Base-by-base conservation (phyloP, 2,797 vertebrate species). In the Siniperca obscura region DNA sequence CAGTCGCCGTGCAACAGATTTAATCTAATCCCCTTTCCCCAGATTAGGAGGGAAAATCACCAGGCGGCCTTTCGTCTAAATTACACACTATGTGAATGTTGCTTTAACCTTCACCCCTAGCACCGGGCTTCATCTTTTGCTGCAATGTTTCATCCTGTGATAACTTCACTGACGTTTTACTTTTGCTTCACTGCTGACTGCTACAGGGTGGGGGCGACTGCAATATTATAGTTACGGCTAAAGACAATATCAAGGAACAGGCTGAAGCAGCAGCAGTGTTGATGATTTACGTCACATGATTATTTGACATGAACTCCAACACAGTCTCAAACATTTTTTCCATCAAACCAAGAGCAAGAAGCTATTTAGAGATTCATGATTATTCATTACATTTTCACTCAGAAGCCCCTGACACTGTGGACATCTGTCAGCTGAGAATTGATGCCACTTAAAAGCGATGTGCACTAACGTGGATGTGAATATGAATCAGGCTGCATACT, bases 21-120 rank as follows among this genome's bases (percentile, higher is more conserved):
- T 83, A 86, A 56, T 79, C 62, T 88, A 87, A 90, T 92, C 88
- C 77, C 78, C 68, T 67, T 80, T 62, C 34, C 38, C n/a, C 65
- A 83, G 88, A 91, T 91, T 90, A 92, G 82, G 61, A 80, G 73
- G 50, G 34, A 61, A 85, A 83, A 85, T 73, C 83, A 57, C 60
- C 34, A 4, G 56, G 74, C 40, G 77, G 62, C 82, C 78, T 91
- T 90, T 90, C 70, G 76, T 87, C 59, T 87, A 82, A 88, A 88
- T 86, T 81, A 85, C 80, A 82, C 16, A 25, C 16, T 57, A 57
- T 69, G 40, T 11, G 46, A 67, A 64, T 22, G 59, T 77, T 52
- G 83, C 70, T 78, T 44, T 80, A 42, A 82, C 72, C 72, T 82
- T 55, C 75, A 48, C 13, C 80, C 27, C 9, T 21, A 6, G 67